Conservation (phyloP, 2,888 invertebrate genomes). For the Polymixis lichenea region DNA sequence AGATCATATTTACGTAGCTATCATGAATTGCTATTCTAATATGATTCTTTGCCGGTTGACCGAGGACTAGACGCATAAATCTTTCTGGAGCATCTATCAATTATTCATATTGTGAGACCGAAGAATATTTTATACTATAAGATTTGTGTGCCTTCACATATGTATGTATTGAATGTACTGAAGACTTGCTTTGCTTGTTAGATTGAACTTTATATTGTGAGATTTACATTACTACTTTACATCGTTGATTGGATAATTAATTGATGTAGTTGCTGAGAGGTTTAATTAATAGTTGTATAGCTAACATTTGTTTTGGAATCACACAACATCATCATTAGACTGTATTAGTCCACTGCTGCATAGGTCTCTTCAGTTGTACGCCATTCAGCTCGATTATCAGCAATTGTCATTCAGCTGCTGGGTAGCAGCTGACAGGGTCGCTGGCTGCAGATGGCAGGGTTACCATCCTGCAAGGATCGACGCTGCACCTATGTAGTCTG, state of each 20-base stretch:
- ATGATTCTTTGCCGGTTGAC: slow-evolving; percentile 34
- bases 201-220: not conserved
- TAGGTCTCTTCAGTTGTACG: too few species aligned
- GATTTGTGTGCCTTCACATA: slow-evolving; percentile 11
- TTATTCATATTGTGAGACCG: slow-evolving; percentile 40
- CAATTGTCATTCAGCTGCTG: too few species aligned
- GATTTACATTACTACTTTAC: too few species aligned
- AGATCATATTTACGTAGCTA: slow-evolving; percentile 10
- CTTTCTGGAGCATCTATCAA: slow-evolving; percentile 33
- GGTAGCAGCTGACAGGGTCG: too few species aligned
- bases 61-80: slow-evolving; percentile 40
- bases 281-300: not conserved
- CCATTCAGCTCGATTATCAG: too few species aligned
- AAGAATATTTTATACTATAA: slow-evolving; percentile 37
- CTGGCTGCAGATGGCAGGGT: too few species aligned
- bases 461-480: too few species aligned
- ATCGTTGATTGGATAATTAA: not conserved
- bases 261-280: not conserved
- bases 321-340: too few species aligned
- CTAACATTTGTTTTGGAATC: not conserved
- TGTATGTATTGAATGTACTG: slow-evolving; percentile 4
- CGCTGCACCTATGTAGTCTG: too few species aligned
- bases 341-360: too few species aligned
- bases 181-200: too few species aligned
- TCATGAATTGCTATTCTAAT: slow-evolving; percentile 25